Conservation (phyloP, 2,888 invertebrate genomes). For the Eupeodes latifasciatus region DNA sequence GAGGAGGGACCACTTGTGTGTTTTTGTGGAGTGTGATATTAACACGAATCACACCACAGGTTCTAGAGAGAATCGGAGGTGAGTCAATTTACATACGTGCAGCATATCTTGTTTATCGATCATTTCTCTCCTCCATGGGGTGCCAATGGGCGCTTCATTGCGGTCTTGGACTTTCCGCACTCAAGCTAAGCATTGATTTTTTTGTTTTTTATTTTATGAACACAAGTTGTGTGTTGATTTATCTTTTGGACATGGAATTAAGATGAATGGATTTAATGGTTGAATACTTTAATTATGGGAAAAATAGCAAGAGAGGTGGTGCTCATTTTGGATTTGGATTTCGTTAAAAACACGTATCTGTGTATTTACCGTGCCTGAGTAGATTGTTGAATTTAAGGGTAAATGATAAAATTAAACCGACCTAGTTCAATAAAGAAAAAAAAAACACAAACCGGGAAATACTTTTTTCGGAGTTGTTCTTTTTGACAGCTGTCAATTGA, state of each 20-base stretch:
- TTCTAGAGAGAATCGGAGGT: slow-evolving; percentile 65
- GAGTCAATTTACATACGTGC: slow-evolving; percentile 74
- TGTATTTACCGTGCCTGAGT: too few species aligned
- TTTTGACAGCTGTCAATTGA: too few species aligned
- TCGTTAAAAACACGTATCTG: too few species aligned
- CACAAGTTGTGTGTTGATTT: slow-evolving; percentile 69
- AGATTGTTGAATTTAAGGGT: too few species aligned
- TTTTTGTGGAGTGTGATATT: slow-evolving; percentile 70
- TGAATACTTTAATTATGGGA: slow-evolving; percentile 62
- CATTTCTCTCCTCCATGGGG: slow-evolving; percentile 79
- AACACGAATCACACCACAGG: slow-evolving; percentile 65
- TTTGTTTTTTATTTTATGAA: not conserved
- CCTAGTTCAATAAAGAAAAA: too few species aligned
- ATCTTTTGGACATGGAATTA: slow-evolving; percentile 68
- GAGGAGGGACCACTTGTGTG: slow-evolving; percentile 32
- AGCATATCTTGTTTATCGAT: slow-evolving; percentile 79
- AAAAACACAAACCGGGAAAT: too few species aligned
- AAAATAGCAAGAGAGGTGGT: slow-evolving; percentile 24
- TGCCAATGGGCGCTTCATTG: slow-evolving; percentile 75
- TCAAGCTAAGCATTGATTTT: slow-evolving; percentile 1
- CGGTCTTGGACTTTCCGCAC: slow-evolving; percentile 8
- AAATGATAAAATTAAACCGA: too few species aligned
- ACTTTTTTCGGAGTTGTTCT: too few species aligned
- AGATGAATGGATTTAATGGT: slow-evolving; percentile 71
- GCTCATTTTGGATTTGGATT: slow-evolving; percentile 52